Base-by-base conservation (phyloP, 2,797 vertebrate species). In the Okamejei kenojei region DNA sequence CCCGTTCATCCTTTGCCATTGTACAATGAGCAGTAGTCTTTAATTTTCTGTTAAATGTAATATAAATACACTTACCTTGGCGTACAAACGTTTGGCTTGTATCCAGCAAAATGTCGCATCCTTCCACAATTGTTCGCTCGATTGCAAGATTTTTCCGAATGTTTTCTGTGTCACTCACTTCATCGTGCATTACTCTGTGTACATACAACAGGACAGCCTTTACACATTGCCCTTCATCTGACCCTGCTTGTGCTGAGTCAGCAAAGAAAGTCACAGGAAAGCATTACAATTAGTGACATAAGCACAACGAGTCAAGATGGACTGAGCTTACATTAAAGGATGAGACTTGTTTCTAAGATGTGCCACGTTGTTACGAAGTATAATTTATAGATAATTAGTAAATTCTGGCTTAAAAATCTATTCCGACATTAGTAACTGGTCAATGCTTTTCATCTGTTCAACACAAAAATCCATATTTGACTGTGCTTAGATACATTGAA, bases 101-200 rank as follows among this genome's bases (percentile, higher is more conserved):
- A 93, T 99, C 99, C 94, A 99, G 96, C 93, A 99, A 95, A 94
- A 99, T 99, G 95, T 99, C 99, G 94, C 99, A 99, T 77, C 99
- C 99, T 94, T 99, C 99, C 74, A 99, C 99, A 63, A 99, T 99
- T 96, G 98, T 99, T 95, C 99, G 97, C 95, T 99, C 99, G 93
- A 99, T 99, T 94, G 99, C 98, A 93, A 99, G 96, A 95, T 99
- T 99, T 96, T 99, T 99, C 32, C 99, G 95, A 94, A 99, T 99
- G 96, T 99, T 99, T 95, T 99, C 99, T 0, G 99, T 99, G 96
- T 99, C 99, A 1, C 99, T 99, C 94, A 99, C 99, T 96, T 99
- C 99, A 86, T 99, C 99, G 0, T 99, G 99, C 98, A 99, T 99
- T 91, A 99, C 97, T 95, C 99, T 99, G 96, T 74, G 61, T 13